A percentile compares a stretch with the other conserved stretches of the same genome.
Conservation (phyloP, 2,113 vertebrate species). For the Campylomormyrus numenius region DNA sequence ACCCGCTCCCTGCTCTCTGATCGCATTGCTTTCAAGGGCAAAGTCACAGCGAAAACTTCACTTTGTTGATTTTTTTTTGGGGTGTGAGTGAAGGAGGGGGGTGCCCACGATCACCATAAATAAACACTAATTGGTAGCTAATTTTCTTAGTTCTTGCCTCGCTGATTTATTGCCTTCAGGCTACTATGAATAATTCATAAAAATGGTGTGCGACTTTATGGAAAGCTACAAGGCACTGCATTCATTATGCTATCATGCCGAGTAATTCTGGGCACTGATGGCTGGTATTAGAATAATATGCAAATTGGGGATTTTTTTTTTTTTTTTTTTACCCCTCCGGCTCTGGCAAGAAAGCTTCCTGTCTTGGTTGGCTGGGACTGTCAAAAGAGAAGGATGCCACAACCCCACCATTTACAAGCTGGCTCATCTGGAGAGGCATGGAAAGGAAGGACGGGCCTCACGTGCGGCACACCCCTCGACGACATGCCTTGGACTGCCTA, state of each 20-base stretch:
- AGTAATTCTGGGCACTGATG: constrained; percentile 71
- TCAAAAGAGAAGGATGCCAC: constrained; percentile 50
- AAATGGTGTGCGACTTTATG: constrained; percentile 73
- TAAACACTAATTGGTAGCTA: constrained; percentile 90
- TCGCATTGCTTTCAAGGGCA: constrained; percentile 42
- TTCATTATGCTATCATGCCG: constrained; percentile 76
- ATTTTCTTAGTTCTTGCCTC: constrained; percentile 86
- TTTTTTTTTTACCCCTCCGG: constrained; percentile 39
- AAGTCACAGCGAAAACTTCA: constrained; percentile 36
- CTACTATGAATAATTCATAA: constrained; percentile 85
- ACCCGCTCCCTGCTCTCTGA: constrained; percentile 3
- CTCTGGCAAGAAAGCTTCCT: constrained; percentile 54
- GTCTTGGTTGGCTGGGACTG: constrained; percentile 61
- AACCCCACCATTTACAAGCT: constrained; percentile 50
- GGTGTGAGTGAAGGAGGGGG: constrained; percentile 25
- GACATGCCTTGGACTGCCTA: background rate
- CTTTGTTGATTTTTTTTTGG: constrained; percentile 33
- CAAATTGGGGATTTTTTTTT: constrained; percentile 60
- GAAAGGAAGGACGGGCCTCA: constrained; percentile 22
- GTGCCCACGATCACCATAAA: constrained; percentile 64
- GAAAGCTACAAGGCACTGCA: constrained; percentile 70
- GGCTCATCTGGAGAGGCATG: constrained; percentile 47
- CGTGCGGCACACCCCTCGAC: background rate
- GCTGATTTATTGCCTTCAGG: constrained; percentile 87
- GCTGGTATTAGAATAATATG: constrained; percentile 75